Evolutionary conservation across 2,113 vertebrate genomes (phyloP), one percentile per base, ranked within the genome.

Genomic region (Sarotherodon lohbergeri): DNA sequence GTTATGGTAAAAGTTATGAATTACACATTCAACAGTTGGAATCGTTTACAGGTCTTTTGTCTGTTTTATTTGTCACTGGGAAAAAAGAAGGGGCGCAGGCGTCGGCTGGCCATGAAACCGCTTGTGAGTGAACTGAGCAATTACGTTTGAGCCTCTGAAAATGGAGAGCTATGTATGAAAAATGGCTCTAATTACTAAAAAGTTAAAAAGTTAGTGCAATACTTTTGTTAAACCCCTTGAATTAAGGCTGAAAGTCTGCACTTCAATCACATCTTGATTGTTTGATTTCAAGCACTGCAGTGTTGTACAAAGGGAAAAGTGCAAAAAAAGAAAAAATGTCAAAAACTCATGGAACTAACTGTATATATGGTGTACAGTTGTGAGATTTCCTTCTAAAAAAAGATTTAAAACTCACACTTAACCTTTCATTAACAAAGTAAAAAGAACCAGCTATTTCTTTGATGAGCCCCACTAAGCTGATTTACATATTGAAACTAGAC

Each of bases 51-150:
- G 39, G 22, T 27, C 3, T 46, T 73, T 9, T 3, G 41, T 46
- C 68, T 4, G 68, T 16, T 17, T 1, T 27, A 73, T 27, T 46
- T 27, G 68, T 46, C 34, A 27, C 36, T 24, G 5, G 9, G 13
- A 0, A 0, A 22, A 66, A 68, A 41, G 19, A 36, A 5, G 22
- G 63, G 3, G 19, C 6, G 1, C 36, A 41, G 36, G 4, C 19
- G 1, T 68, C 11, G 6, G 19, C 63, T 9, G 5, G 9, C 8
- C 22, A 11, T 48, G 71, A 29, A 50, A 76, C 14, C 29, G 41
- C 41, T 17, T 17, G 41, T 48, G 22, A 46, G 14, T 6, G 41
- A 48, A 48, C 68, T 27, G 22, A 73, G 68, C 14, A 29, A 11
- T 73, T 73, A 48, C 41, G 1, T 48, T 24, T 46, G 66, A 73